phyloP scores from a whole-genome alignment of 2,888 invertebrate genomes.

The Epistrophe eligans region DNA sequence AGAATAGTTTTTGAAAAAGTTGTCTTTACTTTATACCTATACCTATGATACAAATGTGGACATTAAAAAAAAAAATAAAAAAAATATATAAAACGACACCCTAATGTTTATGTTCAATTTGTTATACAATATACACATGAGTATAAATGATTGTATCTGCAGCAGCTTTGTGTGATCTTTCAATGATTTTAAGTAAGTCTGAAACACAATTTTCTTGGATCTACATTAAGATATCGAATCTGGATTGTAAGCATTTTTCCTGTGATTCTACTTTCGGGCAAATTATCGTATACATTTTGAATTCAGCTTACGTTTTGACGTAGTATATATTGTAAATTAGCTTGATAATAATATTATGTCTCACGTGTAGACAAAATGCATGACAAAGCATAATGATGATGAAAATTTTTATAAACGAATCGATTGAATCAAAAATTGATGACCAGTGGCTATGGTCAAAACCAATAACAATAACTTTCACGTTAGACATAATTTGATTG shows the following conservation, averaged over 20 bases:
- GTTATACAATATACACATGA: too few species aligned
- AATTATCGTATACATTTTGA: conserved; percentile 51
- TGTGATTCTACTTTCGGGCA: not conserved
- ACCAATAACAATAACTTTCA: not conserved
- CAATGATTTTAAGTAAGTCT: not conserved
- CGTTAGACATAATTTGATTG: conserved; percentile 13
- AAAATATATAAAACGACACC: too few species aligned
- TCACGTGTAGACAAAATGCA: not conserved
- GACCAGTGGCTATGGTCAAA: too few species aligned
- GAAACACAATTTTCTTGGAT: not conserved
- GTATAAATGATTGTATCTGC: not conserved
- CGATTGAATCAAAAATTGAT: not conserved
- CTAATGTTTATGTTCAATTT: too few species aligned
- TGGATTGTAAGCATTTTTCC: not conserved
- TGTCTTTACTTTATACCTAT: too few species aligned
- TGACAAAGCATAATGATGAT: conserved; percentile 11
- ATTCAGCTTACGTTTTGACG: conserved; percentile 52
- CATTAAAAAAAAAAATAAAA: too few species aligned
- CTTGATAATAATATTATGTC: not conserved
- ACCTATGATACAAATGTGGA: too few species aligned
- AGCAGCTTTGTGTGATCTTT: not conserved
- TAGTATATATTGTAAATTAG: not conserved
- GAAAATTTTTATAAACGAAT: not conserved
- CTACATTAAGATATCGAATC: not conserved
- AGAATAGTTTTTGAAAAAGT: too few species aligned